Evolutionary conservation across 2,888 invertebrate genomes (phyloP).

Genomic region (Drosophila longiperda): DNA sequence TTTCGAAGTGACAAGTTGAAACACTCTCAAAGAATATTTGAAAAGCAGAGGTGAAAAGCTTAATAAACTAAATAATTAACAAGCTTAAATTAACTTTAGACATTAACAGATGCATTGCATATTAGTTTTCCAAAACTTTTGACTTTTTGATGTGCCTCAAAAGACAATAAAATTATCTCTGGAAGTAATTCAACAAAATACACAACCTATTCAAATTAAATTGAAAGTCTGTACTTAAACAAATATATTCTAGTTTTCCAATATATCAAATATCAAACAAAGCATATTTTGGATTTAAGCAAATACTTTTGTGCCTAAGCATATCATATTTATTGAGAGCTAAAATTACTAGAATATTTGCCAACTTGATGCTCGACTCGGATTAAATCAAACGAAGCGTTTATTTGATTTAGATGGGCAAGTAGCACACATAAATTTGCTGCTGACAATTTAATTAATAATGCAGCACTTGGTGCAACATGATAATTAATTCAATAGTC

Average conservation of each 20-base stretch:
- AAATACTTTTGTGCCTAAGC: background rate
- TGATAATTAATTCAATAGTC: conserved; percentile 54
- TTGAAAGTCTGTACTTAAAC: background rate
- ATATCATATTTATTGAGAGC: conserved; percentile 12
- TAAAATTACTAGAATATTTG: conserved; percentile 28
- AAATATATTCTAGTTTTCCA: background rate
- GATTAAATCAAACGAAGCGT: conserved; percentile 47
- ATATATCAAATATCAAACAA: background rate
- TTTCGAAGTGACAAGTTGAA: conserved; percentile 1
- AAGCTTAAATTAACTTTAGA: background rate
- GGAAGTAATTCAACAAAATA: background rate
- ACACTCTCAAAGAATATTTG: background rate
- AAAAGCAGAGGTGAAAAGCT: background rate
- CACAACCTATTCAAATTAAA: background rate
- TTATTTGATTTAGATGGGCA: conserved; percentile 6
- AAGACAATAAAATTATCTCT: background rate
- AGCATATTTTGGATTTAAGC: background rate
- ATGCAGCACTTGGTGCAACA: conserved; percentile 41
- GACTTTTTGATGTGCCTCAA: background rate
- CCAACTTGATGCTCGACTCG: conserved; percentile 5
- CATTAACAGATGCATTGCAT: background rate
- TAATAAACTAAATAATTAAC: background rate
- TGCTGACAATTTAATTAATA: conserved; percentile 67
- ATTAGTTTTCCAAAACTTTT: background rate
- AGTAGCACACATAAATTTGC: conserved; percentile 57